phyloP scores from a whole-genome alignment of 2,797 vertebrate genomes.

The Cichlasoma orientale region DNA sequence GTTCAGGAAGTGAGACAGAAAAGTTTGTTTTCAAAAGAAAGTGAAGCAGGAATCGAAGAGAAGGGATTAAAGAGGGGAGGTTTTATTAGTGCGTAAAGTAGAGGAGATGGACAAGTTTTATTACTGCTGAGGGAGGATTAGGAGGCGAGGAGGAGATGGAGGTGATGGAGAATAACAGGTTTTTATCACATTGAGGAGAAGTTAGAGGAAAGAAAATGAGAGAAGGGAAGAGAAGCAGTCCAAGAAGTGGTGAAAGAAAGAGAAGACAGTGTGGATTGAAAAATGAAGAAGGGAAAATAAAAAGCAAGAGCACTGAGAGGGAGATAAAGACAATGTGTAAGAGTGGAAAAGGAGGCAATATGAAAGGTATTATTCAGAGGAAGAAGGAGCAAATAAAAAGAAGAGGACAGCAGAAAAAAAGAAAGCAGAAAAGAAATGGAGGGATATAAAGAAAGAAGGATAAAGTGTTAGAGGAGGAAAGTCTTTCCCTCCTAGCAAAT shows the following conservation, averaged over 20 bases:
- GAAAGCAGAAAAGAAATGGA: neutral
- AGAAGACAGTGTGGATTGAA: neutral
- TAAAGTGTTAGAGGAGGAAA: neutral
- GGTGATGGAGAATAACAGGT: slow-evolving; percentile 21
- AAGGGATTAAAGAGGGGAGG: slow-evolving; percentile 27
- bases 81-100: slow-evolving; percentile 32
- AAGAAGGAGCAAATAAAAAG: neutral
- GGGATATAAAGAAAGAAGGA: neutral
- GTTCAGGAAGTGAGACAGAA: slow-evolving; percentile 18
- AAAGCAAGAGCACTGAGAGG: neutral
- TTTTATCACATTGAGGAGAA: slow-evolving; percentile 17
- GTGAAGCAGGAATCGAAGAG: slow-evolving; percentile 1
- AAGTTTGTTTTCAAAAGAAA: slow-evolving; percentile 27
- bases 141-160: slow-evolving; percentile 25
- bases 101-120: slow-evolving; percentile 32
- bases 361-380: neutral
- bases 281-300: neutral
- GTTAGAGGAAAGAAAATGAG: neutral
- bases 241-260: neutral
- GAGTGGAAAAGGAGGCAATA: neutral
- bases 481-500: neutral
- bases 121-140: slow-evolving; percentile 42
- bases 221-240: neutral
- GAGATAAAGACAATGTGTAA: neutral
- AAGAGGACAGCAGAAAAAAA: no score